Base-by-base conservation (phyloP, 2,113 vertebrate species). In the Amphilophus citrinellus region DNA sequence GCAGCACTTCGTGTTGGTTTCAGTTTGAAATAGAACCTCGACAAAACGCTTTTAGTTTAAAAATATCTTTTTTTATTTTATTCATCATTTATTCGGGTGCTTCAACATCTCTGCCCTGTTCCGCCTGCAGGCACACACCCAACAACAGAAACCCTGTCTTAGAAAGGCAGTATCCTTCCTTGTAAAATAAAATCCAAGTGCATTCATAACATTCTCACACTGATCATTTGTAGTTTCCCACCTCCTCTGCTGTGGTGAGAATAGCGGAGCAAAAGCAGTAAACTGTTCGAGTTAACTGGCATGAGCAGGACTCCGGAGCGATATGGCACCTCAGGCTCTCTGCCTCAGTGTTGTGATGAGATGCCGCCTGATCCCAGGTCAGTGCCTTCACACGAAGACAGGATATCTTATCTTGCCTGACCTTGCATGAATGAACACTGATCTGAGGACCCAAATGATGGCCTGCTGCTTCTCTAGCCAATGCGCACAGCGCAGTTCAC, bases 341-440 rank as follows among this genome's bases (percentile, higher is more conserved):
- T 90, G 93, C 83, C 81, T 20, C 66, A 7, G 13, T 42, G 6
- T 42, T 76, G 62, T 35, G 11, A 47, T 80, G 62, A 79, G 27
- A 86, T 20, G 13, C 56, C 15, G 76, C 76, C 86, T 89, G 90
- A 90, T 91, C 83, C 37, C 24, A 62, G 84, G 82, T 84, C 85
- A 88, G 79, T 57, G 44, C 50, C 10, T 82, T 75, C 75, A 57
- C 39, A 61, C 60, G 75, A 22, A 83, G 1, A 15, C 14, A 7
- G 42, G 0, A 66, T 84, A 87, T 84, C 37, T 86, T 61, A 44
- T 39, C 53, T 65, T 37, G 24, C 59, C 83, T 63, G 61, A 58
- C 65, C 44, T 63, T 10, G 50, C 78, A 61, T 80, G 62, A 83
- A 60, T 66, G 79, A 90, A 82, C 65, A 60, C 47, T 44, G 80